phyloP scores from a whole-genome alignment of 1,140 invertebrate genomes.

The Dinoponera quadriceps region DNA sequence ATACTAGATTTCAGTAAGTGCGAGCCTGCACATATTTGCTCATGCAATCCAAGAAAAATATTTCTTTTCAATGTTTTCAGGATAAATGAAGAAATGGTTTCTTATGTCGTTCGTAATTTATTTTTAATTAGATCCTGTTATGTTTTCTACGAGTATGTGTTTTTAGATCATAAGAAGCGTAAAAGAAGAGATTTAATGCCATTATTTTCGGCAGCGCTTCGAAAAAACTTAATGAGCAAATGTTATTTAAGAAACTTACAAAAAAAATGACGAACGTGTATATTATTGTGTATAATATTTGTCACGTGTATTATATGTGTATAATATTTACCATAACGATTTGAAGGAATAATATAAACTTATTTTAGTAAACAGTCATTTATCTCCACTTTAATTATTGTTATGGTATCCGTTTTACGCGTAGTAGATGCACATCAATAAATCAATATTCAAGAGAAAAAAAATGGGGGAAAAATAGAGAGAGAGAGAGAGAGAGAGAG shows the following conservation, averaged over 20 bases:
- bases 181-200: not conserved
- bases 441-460: no score
- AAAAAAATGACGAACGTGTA: no score
- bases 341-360: no score
- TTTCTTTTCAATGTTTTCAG: not conserved
- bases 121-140: not conserved
- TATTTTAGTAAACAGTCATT: no score
- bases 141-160: not conserved
- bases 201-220: not conserved
- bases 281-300: no score
- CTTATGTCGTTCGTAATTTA: not conserved
- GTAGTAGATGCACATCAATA: no score
- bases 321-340: no score
- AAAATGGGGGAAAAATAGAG: no score
- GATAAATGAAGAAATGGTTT: not conserved
- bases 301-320: no score
- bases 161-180: not conserved
- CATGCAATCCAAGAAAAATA: not conserved
- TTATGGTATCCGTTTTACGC: no score
- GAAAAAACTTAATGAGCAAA: not conserved
- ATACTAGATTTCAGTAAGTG: not conserved
- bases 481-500: conserved; percentile 6
- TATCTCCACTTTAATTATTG: no score
- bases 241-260: not conserved
- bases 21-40: not conserved